Evolutionary conservation across 2,888 invertebrate genomes (phyloP).

Genomic region (Torymus aiolomorphi): DNA sequence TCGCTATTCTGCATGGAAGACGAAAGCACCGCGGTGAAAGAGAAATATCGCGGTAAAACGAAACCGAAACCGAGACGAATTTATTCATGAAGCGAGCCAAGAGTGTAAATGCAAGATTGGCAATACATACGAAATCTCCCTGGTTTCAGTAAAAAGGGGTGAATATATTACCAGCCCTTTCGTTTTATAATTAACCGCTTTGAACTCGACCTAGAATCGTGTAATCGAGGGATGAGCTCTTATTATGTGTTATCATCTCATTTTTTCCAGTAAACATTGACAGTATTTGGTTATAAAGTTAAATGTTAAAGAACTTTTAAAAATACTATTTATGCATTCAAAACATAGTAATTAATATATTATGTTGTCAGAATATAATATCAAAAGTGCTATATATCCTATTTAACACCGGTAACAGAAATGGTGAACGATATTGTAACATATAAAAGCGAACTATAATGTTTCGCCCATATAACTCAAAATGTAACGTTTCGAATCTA

Average conservation of each 20-base stretch:
- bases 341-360: too few species aligned
- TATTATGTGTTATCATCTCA: constrained; percentile 48
- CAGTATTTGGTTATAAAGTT: too few species aligned
- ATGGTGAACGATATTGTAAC: too few species aligned
- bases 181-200: constrained; percentile 72
- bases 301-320: too few species aligned
- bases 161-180: constrained; percentile 73
- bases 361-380: too few species aligned
- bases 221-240: constrained; percentile 27
- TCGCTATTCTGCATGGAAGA: constrained; percentile 38
- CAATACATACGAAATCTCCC: constrained; percentile 76
- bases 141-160: constrained; percentile 75
- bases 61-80: constrained; percentile 72
- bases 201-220: constrained; percentile 68
- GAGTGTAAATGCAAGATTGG: constrained; percentile 76
- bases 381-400: too few species aligned
- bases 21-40: constrained; percentile 18
- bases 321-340: too few species aligned
- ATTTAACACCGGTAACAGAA: too few species aligned
- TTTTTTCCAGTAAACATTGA: constrained; percentile 18
- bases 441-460: too few species aligned
- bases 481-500: too few species aligned
- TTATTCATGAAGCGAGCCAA: constrained; percentile 73
- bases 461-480: too few species aligned
- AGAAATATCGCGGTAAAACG: constrained; percentile 64